phyloP scores from a whole-genome alignment of 2,888 invertebrate species.

The Sinelater perroti region DNA sequence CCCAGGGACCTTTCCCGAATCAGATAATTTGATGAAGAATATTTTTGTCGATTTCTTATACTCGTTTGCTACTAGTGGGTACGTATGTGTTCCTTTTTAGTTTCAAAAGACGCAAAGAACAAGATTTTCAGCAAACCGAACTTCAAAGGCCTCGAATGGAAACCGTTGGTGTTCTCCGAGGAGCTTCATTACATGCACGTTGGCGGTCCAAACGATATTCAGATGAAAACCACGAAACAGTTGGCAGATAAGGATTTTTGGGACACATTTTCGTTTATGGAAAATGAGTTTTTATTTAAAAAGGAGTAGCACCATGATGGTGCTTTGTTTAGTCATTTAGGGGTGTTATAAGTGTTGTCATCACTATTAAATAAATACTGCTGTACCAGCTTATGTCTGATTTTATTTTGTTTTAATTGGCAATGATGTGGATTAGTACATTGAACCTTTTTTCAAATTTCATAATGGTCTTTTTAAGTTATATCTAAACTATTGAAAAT shows the following conservation, averaged over 20 bases:
- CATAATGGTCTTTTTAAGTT: no score
- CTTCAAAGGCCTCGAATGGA: conserved; percentile 19
- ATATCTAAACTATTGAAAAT: no score
- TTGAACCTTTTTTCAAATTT: no score
- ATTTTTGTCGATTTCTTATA: conserved; percentile 43
- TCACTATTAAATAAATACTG: no score
- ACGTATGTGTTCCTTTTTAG: neutral
- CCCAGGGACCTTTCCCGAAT: conserved; percentile 30
- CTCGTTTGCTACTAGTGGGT: conserved; percentile 47
- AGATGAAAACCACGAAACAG: conserved; percentile 61
- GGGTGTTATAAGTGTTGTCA: no score
- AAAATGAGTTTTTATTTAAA: conserved; percentile 58
- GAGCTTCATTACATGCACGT: conserved; percentile 63
- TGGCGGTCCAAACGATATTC: conserved; percentile 57
- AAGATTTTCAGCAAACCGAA: conserved; percentile 3
- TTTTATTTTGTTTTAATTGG: no score
- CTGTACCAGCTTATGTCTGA: no score
- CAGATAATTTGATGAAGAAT: conserved; percentile 48
- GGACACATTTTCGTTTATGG: conserved; percentile 65
- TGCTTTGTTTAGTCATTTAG: no score
- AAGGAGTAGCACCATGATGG: no score
- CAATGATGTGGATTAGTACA: no score
- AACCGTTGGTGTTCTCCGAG: neutral
- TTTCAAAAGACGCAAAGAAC: neutral
- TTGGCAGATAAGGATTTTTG: conserved; percentile 67